These are phyloP conservation scores for Geothlypis trichas DNA, from an alignment of 2,113 vertebrate genomes.

Conservation along the genomic window DNA sequence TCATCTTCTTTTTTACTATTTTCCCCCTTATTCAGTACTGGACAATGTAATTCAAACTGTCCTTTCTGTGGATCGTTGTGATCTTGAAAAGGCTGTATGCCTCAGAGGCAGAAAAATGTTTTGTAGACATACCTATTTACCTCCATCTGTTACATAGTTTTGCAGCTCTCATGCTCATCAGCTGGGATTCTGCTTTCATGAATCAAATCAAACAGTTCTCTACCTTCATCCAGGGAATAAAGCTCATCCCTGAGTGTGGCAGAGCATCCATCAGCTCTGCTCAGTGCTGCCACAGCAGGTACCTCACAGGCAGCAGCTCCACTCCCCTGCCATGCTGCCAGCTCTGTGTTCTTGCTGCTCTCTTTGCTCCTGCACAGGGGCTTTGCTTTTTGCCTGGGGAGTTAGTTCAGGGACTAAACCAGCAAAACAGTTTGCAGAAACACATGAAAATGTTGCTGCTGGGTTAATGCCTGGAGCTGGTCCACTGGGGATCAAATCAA, in stretches of 20 bases:
- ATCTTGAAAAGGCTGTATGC: background rate
- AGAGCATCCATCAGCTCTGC: background rate
- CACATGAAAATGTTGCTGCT: background rate
- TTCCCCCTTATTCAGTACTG: background rate
- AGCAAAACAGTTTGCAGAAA: background rate
- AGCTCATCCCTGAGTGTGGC: background rate
- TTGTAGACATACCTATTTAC: background rate
- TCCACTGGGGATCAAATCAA: background rate
- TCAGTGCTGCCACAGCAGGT: background rate
- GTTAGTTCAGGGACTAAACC: background rate
- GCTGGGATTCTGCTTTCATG: background rate
- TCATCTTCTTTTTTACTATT: background rate
- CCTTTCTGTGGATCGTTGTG: background rate
- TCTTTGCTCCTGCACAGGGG: background rate
- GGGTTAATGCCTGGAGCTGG: background rate
- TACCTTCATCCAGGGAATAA: background rate
- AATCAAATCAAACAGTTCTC: background rate
- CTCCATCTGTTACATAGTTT: background rate
- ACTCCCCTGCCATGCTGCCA: rapidly evolving
- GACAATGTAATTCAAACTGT: background rate
- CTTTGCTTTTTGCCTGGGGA: background rate
- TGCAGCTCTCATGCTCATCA: background rate
- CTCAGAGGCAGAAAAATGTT: background rate
- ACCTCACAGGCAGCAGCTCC: background rate
- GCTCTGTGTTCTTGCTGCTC: background rate